A percentile compares a stretch with the other conserved stretches of the same genome.
Evolutionary conservation across 2,113 vertebrate species (phyloP).

Genomic region (Bambusicola thoracicus): DNA sequence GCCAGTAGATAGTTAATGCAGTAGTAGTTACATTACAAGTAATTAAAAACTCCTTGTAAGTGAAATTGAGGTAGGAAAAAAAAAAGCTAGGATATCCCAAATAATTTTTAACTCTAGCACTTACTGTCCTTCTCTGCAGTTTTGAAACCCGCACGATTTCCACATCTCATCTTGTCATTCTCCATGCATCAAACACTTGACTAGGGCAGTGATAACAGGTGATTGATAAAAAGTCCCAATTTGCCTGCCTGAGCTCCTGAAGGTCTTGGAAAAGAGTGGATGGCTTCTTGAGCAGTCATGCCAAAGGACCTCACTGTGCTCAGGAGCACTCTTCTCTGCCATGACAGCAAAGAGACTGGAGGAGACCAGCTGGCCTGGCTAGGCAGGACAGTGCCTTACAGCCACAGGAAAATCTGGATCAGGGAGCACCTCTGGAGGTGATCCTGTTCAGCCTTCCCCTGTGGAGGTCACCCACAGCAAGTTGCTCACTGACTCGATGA

Average conservation of each 20-base stretch:
- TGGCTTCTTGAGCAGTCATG: not conserved
- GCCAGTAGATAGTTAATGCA: not conserved
- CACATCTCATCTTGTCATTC: not conserved
- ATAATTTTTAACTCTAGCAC: not conserved
- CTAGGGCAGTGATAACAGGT: not conserved
- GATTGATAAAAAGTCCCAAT: not conserved
- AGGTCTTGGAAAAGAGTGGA: not conserved
- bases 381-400: not conserved
- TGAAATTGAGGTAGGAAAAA: not conserved
- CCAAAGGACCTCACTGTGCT: not conserved
- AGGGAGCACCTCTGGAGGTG: not conserved
- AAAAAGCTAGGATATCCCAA: not conserved
- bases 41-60: not conserved
- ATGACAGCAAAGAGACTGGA: not conserved
- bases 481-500: not conserved
- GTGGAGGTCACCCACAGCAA: accelerated
- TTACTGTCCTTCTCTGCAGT: not conserved
- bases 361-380: not conserved
- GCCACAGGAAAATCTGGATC: not conserved
- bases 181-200: not conserved
- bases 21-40: not conserved
- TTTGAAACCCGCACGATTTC: not conserved
- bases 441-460: not conserved
- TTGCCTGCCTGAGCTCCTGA: not conserved
- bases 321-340: not conserved